phyloP scores from a whole-genome alignment of 2,797 vertebrate genomes.

The Neoniphon sammara region DNA sequence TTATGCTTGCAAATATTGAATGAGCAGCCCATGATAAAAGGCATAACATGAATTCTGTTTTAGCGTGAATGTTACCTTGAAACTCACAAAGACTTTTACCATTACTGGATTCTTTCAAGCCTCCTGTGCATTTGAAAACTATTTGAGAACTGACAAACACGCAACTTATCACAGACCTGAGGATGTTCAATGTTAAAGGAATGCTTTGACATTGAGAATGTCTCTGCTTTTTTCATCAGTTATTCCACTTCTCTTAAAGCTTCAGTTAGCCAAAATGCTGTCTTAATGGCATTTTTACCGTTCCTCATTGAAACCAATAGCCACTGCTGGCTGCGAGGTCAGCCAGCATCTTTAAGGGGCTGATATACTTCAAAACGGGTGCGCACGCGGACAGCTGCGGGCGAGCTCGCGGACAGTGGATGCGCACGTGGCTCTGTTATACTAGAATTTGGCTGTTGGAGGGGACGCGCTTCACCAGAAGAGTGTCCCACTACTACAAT shows the following conservation, averaged over 20 bases:
- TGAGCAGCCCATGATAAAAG: conserved; percentile 38
- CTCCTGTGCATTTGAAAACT: background rate
- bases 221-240: too few species aligned
- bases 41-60: conserved; percentile 19
- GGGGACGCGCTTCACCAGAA: too few species aligned
- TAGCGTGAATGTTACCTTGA: background rate
- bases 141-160: conserved; percentile 10
- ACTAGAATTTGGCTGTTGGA: too few species aligned
- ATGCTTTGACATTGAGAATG: background rate
- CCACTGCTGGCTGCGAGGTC: too few species aligned
- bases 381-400: too few species aligned
- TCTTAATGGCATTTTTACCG: background rate
- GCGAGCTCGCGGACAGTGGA: too few species aligned
- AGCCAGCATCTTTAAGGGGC: too few species aligned
- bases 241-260: background rate
- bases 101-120: conserved; percentile 5
- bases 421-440: too few species aligned
- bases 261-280: background rate
- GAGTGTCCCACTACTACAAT: too few species aligned
- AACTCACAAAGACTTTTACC: conserved; percentile 16
- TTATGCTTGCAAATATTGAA: conserved; percentile 46
- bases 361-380: too few species aligned
- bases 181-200: too few species aligned
- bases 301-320: background rate
- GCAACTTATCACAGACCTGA: background rate